Evolutionary conservation across 2,797 vertebrate genomes (phyloP), one percentile per base, ranked within the genome.

Genomic region (Trachops cirrhosus): DNA sequence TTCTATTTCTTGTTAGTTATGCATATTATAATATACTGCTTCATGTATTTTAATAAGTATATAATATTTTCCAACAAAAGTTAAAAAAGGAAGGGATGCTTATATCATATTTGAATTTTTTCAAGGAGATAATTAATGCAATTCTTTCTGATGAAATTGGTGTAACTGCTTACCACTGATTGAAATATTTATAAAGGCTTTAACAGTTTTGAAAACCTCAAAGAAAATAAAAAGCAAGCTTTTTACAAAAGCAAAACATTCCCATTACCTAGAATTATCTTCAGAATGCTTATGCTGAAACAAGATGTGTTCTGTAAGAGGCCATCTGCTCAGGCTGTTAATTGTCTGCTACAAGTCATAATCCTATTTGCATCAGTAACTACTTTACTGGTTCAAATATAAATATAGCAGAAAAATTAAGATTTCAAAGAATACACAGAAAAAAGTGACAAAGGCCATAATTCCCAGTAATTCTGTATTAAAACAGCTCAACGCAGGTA

Each of bases 291-390:
- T 80, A 73, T 85, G 75, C 34, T 22, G 62, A 84, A 97, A 90
- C 77, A 92, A 88, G 95, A 82, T 52, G 46, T 86, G 71, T 89
- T 89, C 85, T 95, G 77, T 89, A 93, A 95, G 14, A 78, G 86
- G 62, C 93, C 96, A 92, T 95, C 93, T 97, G 92, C 85, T 96
- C 34, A 19, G 85, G 34, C 85, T 82, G 88, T 92, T 96, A 75
- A 97, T 1, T 57, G 91, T 92, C 85, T 88, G 29, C 86, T 96
- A 96, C 95, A 97, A 93, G 92, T 93, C 57, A 86, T 93, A 95
- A 97, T 93, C 90, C 88, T 94, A 89, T 83, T 39, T 93, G 95
- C 70, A 88, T 93, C 92, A 96, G 90, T 95, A 97, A 90, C 91
- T 93, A 90, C 94, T 91, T 92, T 92, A 90, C 94, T 91, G 54